Evolutionary conservation across 2,888 invertebrate species (phyloP), one percentile per base, ranked within the genome.

Genomic region (Bhutanitis thaidina): DNA sequence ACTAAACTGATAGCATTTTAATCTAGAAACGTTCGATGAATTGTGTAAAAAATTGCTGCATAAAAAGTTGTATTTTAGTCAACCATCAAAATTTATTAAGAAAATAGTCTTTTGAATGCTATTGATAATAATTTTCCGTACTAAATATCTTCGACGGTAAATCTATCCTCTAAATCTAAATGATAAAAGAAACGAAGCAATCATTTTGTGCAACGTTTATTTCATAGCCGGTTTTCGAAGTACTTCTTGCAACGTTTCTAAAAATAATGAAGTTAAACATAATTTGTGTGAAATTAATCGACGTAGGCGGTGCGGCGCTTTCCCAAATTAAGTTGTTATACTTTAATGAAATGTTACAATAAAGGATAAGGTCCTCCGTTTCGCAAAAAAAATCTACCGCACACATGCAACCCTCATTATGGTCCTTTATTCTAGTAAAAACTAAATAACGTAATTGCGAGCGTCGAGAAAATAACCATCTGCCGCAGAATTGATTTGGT

Each of bases 301-400:
- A 78, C 62, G 77, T 71, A 76, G 85, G 84, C 83, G 85, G 84
- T 67, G 59, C 77, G 78, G 84, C 79, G 84, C 86, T 85, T 80
- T 67, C 74, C 74, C 74, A 80, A 85, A 89, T 89, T 88, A 83
- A 86, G 88, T 84, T 83, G 83, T 88, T 85, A 85, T 71, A 71
- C 58, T 69, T 71, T 73, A 74, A 79, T 80, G 76, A 78, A 76
- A 79, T 77, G 73, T 81, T 78, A 80, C 81, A 82, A 69, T 64
- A 58, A 74, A 76, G 62, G 49, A 59, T 77, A 78, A 77, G 71
- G 75, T 71, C 77, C 77, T 68, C 74, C 61, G 73, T 78, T 78
- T 77, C 70, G 80, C 82, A 77, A 81, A 82, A 85, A 82, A 74
- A 61, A 51, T 61, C 68, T 77, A 73, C 85, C 86, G 81, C 88